Evolutionary conservation across 2,797 vertebrate species (phyloP).

Genomic region (Huso huso): DNA sequence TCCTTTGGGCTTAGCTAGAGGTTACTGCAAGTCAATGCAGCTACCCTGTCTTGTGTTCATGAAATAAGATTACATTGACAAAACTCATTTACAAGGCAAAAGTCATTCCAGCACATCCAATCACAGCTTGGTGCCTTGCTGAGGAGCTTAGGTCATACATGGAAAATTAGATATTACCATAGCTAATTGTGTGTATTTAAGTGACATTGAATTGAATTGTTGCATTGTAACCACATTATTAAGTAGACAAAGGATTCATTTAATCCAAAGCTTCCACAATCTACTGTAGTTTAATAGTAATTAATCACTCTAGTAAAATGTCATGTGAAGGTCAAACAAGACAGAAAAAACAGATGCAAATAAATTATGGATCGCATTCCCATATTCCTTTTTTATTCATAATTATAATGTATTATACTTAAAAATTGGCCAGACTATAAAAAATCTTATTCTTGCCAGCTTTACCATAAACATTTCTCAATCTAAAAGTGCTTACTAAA

Average conservation of each 20-base stretch:
- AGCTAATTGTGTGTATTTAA: conserved; percentile 66
- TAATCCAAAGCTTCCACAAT: conserved; percentile 40
- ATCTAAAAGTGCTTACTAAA: conserved; percentile 28
- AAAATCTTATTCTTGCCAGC: conserved; percentile 10
- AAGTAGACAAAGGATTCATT: conserved; percentile 54
- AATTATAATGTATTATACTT: conserved; percentile 5
- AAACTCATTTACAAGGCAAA: conserved; percentile 53
- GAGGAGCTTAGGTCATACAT: conserved; percentile 47
- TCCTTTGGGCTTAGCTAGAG: conserved; percentile 50
- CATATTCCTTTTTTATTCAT: neutral
- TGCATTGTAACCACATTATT: conserved; percentile 51
- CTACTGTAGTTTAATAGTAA: conserved; percentile 51
- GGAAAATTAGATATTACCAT: conserved; percentile 66
- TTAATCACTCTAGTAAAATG: conserved; percentile 62
- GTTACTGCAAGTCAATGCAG: conserved; percentile 46
- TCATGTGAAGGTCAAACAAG: conserved; percentile 62
- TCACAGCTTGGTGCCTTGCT: conserved; percentile 43
- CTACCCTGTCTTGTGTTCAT: conserved; percentile 52
- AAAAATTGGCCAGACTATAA: conserved; percentile 1
- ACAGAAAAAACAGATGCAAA: conserved; percentile 45
- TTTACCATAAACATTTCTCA: conserved; percentile 3
- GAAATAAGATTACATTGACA: conserved; percentile 60
- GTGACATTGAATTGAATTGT: conserved; percentile 63
- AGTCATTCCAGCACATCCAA: conserved; percentile 45
- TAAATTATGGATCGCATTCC: conserved; percentile 46